Percentiles rank a stretch among this genome's conserved stretches.
These are phyloP conservation scores for Pseudopipra pipra DNA, from an alignment of 2,113 vertebrate genomes.

Conservation along the genomic window DNA sequence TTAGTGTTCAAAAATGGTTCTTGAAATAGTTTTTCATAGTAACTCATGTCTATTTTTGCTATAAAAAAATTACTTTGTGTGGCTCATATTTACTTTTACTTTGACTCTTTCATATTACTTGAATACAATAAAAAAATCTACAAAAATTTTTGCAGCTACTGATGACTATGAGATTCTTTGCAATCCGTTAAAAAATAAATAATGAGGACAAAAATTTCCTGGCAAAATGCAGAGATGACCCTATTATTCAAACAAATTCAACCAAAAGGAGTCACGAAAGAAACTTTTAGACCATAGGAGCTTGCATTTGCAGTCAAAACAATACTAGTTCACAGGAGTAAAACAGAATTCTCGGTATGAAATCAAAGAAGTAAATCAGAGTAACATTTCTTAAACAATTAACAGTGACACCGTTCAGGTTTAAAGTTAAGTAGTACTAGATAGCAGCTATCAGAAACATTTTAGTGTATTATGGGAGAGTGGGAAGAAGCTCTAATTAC, in stretches of 20 bases:
- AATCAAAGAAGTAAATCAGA: neutral
- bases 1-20: neutral
- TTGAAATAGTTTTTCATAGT: slow-evolving; percentile 3
- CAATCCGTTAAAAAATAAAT: neutral
- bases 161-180: neutral
- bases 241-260: neutral
- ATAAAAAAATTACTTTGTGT: neutral
- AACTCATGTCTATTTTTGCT: slow-evolving; percentile 1
- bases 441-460: neutral
- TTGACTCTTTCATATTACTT: neutral
- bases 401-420: neutral
- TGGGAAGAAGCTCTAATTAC: slow-evolving; percentile 2
- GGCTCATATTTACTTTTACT: neutral
- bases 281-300: neutral
- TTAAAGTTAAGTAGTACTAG: neutral
- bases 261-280: neutral
- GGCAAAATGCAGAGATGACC: neutral
- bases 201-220: neutral
- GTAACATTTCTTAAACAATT: neutral
- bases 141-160: neutral
- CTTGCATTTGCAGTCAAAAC: neutral
- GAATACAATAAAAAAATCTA: neutral
- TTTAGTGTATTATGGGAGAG: neutral
- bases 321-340: neutral
- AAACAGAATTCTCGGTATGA: neutral